Evolutionary conservation across 2,888 invertebrate genomes (phyloP).

Genomic region (Myopa testacea): DNA sequence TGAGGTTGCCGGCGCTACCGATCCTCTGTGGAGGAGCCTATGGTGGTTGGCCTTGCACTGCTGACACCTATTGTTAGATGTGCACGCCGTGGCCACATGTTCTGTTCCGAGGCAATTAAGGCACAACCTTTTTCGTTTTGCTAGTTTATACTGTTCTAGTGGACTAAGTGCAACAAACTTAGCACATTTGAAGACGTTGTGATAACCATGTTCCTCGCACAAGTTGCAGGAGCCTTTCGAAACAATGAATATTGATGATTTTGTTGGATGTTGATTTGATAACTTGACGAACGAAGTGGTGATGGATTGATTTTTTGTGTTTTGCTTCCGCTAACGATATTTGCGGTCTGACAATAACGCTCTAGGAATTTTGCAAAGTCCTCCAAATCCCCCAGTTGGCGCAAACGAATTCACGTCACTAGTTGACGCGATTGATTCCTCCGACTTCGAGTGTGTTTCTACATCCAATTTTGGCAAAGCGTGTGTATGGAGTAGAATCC

Average conservation of each 20-base stretch:
- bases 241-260: no score
- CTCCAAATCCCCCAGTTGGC: background rate
- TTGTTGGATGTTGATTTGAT: no score
- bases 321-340: background rate
- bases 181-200: background rate
- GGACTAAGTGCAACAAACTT: constrained; percentile 6
- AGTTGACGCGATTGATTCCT: constrained; percentile 1
- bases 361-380: background rate
- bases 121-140: background rate
- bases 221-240: no score
- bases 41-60: constrained; percentile 1
- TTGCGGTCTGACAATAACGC: constrained; percentile 2
- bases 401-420: no score
- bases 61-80: constrained; percentile 3
- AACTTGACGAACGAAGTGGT: background rate
- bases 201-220: no score
- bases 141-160: background rate
- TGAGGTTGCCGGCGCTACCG: background rate
- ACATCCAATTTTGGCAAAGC: constrained; percentile 7
- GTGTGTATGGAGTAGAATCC: no score
- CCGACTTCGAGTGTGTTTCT: background rate
- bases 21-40: background rate
- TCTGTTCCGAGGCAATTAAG: constrained; percentile 5
- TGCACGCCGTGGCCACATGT: background rate
- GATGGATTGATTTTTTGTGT: background rate